These are phyloP conservation scores for Polypterus bichir DNA, from an alignment of 2,113 vertebrate species.

Conservation along the genomic window DNA sequence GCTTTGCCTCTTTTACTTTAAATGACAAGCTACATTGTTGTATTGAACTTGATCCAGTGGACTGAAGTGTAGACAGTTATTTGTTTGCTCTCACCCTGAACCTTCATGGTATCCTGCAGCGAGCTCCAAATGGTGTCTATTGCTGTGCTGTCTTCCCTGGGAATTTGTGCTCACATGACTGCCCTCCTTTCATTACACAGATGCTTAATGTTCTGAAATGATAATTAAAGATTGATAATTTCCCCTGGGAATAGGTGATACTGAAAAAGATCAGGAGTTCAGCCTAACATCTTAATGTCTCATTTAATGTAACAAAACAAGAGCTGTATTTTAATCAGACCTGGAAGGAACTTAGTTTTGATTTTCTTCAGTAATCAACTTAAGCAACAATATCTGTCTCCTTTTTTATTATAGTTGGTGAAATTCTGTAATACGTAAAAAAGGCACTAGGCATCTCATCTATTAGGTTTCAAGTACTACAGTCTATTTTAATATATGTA, in stretches of 20 bases:
- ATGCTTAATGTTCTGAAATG: slow-evolving; percentile 16
- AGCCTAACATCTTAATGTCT: slow-evolving; percentile 13
- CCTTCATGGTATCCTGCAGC: not conserved
- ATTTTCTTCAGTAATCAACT: too few relatives aligned
- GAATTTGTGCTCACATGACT: not conserved
- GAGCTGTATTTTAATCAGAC: too few relatives aligned
- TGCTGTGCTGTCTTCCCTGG: not conserved
- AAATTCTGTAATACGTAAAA: too few relatives aligned
- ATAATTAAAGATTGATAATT: slow-evolving; percentile 39
- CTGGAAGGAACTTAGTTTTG: too few relatives aligned
- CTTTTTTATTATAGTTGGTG: too few relatives aligned
- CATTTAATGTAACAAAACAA: slow-evolving; percentile 11
- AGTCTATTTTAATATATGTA: too few relatives aligned
- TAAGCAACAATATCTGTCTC: too few relatives aligned
- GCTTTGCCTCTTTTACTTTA: not conserved
- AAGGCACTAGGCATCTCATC: too few relatives aligned
- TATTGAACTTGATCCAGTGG: not conserved
- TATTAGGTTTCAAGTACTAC: too few relatives aligned
- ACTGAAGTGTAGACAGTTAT: not conserved
- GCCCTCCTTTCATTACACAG: slow-evolving; percentile 12
- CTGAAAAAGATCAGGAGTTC: slow-evolving; percentile 25
- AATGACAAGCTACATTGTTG: not conserved
- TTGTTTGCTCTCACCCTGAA: slow-evolving; percentile 4
- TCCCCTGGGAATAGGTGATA: slow-evolving; percentile 20
- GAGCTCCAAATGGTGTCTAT: not conserved